Evolutionary conservation across 2,888 invertebrate genomes (phyloP).

Genomic region (Altica lythri): DNA sequence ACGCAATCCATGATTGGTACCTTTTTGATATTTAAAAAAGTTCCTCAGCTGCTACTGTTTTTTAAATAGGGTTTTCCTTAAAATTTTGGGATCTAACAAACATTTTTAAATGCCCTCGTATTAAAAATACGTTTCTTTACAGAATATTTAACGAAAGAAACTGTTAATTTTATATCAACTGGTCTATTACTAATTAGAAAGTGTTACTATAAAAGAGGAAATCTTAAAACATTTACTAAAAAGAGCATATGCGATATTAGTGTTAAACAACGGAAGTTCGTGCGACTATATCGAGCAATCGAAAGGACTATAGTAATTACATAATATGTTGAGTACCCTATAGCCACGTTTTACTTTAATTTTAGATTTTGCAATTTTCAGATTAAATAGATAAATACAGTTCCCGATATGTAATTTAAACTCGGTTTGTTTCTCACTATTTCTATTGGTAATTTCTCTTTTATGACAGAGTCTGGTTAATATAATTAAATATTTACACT

Average conservation of each 20-base stretch:
- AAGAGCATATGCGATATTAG: conserved; percentile 2
- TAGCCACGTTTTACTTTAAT: conserved; percentile 12
- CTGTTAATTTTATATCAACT: too few relatives aligned
- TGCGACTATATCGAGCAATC: conserved; percentile 3
- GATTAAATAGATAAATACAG: not conserved
- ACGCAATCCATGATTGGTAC: too few relatives aligned
- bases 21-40: too few relatives aligned
- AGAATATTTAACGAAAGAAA: too few relatives aligned
- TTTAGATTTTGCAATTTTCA: conserved; percentile 7
- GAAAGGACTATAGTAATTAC: conserved; percentile 3
- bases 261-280: conserved; percentile 4
- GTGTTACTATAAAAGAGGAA: conserved; percentile 6
- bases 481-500: too few relatives aligned
- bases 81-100: too few relatives aligned
- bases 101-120: too few relatives aligned
- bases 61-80: too few relatives aligned
- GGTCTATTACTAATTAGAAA: conserved; percentile 2
- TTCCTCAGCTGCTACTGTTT: too few relatives aligned
- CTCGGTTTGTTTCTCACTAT: not conserved
- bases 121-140: too few relatives aligned
- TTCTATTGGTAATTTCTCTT: conserved; percentile 1
- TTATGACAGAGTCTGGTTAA: too few relatives aligned
- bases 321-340: conserved; percentile 10
- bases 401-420: conserved; percentile 5
- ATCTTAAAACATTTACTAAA: conserved; percentile 6